Evolutionary conservation across 2,888 invertebrate genomes (phyloP).

Genomic region (Temnothorax rugatulus): DNA sequence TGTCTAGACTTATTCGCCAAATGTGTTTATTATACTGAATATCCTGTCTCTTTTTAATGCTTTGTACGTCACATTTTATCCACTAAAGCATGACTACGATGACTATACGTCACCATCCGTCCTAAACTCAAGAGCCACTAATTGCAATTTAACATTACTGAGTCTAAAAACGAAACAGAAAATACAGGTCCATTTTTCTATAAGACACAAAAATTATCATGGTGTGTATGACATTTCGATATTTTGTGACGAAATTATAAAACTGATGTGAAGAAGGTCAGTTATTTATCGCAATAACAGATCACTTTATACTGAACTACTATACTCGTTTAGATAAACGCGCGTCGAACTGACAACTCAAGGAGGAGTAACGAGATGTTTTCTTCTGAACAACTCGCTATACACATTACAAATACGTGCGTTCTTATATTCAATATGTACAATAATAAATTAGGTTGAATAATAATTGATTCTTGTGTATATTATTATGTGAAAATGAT

Average conservation of each 20-base stretch:
- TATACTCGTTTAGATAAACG: slow-evolving; percentile 29
- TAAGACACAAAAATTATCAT: slow-evolving; percentile 1
- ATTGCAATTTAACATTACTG: slow-evolving; percentile 19
- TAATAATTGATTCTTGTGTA: not conserved
- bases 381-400: not conserved
- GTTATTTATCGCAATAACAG: slow-evolving; percentile 59
- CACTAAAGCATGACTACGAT: not conserved
- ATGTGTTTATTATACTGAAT: not conserved
- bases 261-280: slow-evolving; percentile 51
- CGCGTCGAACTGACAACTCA: slow-evolving; percentile 13
- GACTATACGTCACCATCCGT: not conserved
- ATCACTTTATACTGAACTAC: slow-evolving; percentile 51
- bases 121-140: slow-evolving; percentile 1
- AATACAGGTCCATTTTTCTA: not conserved
- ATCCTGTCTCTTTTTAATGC: not conserved
- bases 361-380: slow-evolving; percentile 24
- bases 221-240: not conserved
- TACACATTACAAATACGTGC: not conserved
- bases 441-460: not conserved
- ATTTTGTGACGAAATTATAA: slow-evolving; percentile 1
- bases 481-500: not conserved
- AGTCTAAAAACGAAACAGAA: slow-evolving; percentile 15
- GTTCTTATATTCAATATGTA: slow-evolving; percentile 3
- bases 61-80: not conserved
- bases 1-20: not conserved